Evolutionary conservation across 2,113 vertebrate genomes (phyloP), one percentile per base, ranked within the genome.

Genomic region (Zapornia atra): DNA sequence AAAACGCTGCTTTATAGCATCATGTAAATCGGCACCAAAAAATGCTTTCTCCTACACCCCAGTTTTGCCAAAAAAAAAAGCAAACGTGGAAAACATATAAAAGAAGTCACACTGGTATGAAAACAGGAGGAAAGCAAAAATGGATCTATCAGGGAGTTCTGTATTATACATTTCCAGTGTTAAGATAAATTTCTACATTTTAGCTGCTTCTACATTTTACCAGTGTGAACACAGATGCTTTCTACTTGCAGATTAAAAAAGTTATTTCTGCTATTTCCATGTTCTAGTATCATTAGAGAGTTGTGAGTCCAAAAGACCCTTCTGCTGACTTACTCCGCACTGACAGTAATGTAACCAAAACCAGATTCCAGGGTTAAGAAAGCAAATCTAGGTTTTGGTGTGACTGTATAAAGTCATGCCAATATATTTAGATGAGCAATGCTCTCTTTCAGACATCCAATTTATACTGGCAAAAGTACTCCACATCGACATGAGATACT

Each of bases 1-100:
- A 97, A 97, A 97, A 95, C 0, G 1, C 84, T 97, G 81, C 76
- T 96, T 98, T 97, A 97, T 92, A 90, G 96, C 94, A 97, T 97
- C 94, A 94, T 26, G 66, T 95, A 98, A 97, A 97, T 82, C 95
- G 90, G 91, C 95, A 96, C 44, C 1, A 20, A 76, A 83, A 92
- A 70, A 79, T 54, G 59, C n/a, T 96, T 94, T 65, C 75, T 97
- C 59, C 78, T 94, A 97, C 9, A 10, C 61, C 84, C 90, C 50
- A 54, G 34, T 91, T 94, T 94, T 78, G 75, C 96, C 66, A 98
- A 97, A 95, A 46, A 38, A 84, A 96, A 96, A 88, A 88, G 75
- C 42, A 50, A 91, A 97, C 96, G 94, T 82, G 72, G 80, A 96
- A 96, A 64, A 40, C 34, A 83, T 56, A 92, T 76, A 80, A 81